Evolutionary conservation across 2,888 invertebrate species (phyloP).

Genomic region (Drosophila merina): DNA sequence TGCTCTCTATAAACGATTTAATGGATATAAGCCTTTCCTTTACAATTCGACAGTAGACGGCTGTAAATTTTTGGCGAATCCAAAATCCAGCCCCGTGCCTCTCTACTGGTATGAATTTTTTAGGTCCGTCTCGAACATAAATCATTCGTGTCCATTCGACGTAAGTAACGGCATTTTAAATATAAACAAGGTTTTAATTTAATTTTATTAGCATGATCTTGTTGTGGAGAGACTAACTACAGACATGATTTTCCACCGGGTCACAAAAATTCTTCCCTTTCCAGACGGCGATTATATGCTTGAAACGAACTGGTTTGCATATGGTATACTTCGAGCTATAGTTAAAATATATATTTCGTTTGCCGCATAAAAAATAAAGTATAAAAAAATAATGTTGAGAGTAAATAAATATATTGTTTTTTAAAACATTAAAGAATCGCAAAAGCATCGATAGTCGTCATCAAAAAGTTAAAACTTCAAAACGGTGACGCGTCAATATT

Average conservation of each 20-base stretch:
- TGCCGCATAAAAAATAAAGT: background rate
- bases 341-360: background rate
- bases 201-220: conserved; percentile 7
- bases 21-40: conserved; percentile 19
- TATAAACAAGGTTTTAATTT: background rate
- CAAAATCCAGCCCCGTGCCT: background rate
- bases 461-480: too few species aligned
- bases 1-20: background rate
- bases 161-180: background rate
- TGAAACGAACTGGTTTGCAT: background rate
- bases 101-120: background rate
- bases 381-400: too few species aligned
- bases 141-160: conserved; percentile 18
- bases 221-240: background rate
- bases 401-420: too few species aligned
- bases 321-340: background rate
- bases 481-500: too few species aligned
- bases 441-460: too few species aligned
- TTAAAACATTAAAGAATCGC: too few species aligned
- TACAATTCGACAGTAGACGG: conserved; percentile 18
- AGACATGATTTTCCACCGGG: background rate
- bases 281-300: conserved; percentile 9
- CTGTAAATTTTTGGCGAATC: background rate
- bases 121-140: background rate
- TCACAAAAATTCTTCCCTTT: background rate